These are phyloP conservation scores for Dryas iulia DNA, from an alignment of 1,140 invertebrate species.

Conservation along the genomic window DNA sequence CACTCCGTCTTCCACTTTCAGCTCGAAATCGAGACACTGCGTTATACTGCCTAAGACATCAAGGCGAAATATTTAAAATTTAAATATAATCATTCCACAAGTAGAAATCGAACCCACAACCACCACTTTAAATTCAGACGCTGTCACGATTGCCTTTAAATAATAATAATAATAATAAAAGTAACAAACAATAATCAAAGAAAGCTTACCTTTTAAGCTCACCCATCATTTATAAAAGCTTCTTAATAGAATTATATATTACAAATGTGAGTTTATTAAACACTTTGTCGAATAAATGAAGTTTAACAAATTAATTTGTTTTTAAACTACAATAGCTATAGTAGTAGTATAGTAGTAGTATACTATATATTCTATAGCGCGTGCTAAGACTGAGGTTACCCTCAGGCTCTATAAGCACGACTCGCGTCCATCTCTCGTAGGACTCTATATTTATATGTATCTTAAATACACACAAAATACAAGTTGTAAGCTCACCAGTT, in stretches of 20 bases:
- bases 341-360: too few relatives aligned
- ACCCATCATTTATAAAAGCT: background rate
- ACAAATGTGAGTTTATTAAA: background rate
- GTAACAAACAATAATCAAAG: too few relatives aligned
- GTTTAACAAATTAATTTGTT: background rate
- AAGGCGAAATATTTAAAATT: too few relatives aligned
- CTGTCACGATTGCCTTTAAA: too few relatives aligned
- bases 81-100: too few relatives aligned
- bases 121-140: too few relatives aligned
- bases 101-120: too few relatives aligned
- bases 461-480: too few relatives aligned
- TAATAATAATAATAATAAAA: background rate
- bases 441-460: background rate
- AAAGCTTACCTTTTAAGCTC: background rate
- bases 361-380: too few relatives aligned
- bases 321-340: background rate
- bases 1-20: too few relatives aligned
- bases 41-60: too few relatives aligned
- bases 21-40: too few relatives aligned
- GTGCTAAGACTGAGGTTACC: background rate
- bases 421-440: background rate
- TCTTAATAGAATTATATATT: background rate
- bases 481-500: background rate
- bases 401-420: background rate
- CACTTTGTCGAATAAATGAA: background rate